Evolutionary conservation across 2,113 vertebrate genomes (phyloP).

Genomic region (Zapornia atra): DNA sequence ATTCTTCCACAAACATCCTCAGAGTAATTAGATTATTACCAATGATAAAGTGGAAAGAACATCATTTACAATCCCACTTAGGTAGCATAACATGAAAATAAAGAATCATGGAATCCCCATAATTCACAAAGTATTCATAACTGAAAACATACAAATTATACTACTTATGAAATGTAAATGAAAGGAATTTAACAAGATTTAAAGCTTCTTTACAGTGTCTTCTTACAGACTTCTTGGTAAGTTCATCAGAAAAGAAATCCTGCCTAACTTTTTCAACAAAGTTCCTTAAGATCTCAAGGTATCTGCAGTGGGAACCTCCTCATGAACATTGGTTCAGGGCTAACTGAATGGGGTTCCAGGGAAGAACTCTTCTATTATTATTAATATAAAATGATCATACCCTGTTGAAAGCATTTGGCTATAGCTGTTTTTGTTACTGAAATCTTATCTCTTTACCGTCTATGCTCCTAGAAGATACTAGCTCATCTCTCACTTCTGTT

Average conservation of each 20-base stretch:
- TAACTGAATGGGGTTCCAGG: background rate
- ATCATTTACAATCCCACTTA: background rate
- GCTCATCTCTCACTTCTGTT: background rate
- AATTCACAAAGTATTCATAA: background rate
- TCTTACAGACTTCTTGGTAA: background rate
- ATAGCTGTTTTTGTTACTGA: background rate
- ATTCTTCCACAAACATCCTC: background rate
- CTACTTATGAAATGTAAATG: background rate
- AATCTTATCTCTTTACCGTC: background rate
- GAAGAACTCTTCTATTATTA: background rate
- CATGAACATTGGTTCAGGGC: background rate
- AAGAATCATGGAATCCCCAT: background rate
- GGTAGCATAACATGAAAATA: background rate
- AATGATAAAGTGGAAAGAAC: background rate
- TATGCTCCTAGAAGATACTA: background rate
- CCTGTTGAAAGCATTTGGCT: background rate
- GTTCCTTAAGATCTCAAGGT: background rate
- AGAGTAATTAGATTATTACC: background rate
- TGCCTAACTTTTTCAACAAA: background rate
- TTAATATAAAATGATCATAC: background rate
- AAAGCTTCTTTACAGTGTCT: background rate
- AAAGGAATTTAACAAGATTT: background rate
- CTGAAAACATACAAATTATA: background rate
- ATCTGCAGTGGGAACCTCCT: background rate
- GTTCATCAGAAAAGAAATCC: background rate